Evolutionary conservation across 1,140 invertebrate genomes (phyloP).

Genomic region (Nilaparvata lugens): DNA sequence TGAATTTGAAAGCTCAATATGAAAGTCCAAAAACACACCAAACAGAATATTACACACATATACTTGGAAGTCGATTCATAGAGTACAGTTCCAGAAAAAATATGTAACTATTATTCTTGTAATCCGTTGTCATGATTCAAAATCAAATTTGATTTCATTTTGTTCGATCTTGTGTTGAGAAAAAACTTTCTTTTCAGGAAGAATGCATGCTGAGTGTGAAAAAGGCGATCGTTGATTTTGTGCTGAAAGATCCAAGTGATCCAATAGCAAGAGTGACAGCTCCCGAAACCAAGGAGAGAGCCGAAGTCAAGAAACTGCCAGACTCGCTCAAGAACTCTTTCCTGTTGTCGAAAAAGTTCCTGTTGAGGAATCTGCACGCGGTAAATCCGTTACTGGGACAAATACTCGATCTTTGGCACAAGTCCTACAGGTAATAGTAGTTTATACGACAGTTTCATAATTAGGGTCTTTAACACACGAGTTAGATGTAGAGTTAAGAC

Average conservation of each 20-base stretch:
- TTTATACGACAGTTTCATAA: too few species aligned
- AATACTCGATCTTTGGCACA: conserved; percentile 73
- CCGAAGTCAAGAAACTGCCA: conserved; percentile 1
- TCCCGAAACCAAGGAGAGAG: background rate
- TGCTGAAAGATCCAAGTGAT: conserved; percentile 60
- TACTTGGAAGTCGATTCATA: too few species aligned
- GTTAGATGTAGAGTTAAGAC: too few species aligned
- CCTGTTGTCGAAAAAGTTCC: conserved; percentile 24
- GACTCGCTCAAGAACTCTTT: conserved; percentile 24
- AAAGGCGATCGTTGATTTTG: conserved; percentile 81
- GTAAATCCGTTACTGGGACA: conserved; percentile 76
- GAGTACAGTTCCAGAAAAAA: too few species aligned
- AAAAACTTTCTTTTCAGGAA: conserved; percentile 41
- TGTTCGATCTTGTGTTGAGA: too few species aligned
- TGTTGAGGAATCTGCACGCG: conserved; percentile 57
- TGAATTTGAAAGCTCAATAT: too few species aligned
- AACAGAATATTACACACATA: too few species aligned
- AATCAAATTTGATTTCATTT: too few species aligned
- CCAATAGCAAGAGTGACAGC: background rate
- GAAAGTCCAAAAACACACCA: too few species aligned
- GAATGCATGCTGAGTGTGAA: conserved; percentile 79
- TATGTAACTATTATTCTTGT: too few species aligned
- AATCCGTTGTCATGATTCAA: too few species aligned
- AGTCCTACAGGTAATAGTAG: conserved; percentile 55
- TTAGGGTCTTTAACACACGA: too few species aligned